phyloP scores from a whole-genome alignment of 2,113 vertebrate genomes.

The Callithrix jacchus region DNA sequence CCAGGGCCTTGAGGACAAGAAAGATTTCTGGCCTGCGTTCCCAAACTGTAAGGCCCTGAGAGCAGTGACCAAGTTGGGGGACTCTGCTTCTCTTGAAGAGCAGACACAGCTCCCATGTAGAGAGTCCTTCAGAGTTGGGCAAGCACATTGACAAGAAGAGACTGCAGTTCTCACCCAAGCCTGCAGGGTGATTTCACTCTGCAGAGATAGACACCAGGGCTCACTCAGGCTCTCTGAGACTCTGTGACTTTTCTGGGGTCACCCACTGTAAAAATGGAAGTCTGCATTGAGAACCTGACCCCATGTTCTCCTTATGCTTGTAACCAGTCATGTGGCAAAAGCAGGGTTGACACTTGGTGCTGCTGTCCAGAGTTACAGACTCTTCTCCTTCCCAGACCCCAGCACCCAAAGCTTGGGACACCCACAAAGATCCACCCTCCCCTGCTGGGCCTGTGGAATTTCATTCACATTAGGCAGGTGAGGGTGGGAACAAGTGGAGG shows the following conservation, averaged over 20 bases:
- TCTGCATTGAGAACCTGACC: neutral
- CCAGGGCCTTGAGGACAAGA: neutral
- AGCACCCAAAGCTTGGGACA: neutral
- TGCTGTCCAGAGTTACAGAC: neutral
- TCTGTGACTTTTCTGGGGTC: neutral
- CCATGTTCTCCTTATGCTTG: accelerated
- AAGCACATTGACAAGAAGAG: accelerated
- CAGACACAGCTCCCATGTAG: neutral
- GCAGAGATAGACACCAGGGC: neutral
- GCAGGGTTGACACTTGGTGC: no score
- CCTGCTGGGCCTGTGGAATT: accelerated
- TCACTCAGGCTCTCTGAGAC: neutral
- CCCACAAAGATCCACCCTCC: accelerated
- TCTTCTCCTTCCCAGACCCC: neutral
- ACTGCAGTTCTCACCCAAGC: accelerated
- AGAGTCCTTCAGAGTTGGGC: neutral
- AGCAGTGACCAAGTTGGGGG: accelerated
- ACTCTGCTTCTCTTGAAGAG: neutral
- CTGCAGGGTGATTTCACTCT: accelerated
- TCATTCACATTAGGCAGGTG: accelerated
- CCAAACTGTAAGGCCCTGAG: neutral
- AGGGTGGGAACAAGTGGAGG: accelerated
- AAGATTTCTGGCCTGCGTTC: neutral
- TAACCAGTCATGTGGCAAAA: no score
- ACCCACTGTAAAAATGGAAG: neutral